Evolutionary conservation across 2,888 invertebrate species (phyloP).

Genomic region (Aporophyla lueneburgensis): DNA sequence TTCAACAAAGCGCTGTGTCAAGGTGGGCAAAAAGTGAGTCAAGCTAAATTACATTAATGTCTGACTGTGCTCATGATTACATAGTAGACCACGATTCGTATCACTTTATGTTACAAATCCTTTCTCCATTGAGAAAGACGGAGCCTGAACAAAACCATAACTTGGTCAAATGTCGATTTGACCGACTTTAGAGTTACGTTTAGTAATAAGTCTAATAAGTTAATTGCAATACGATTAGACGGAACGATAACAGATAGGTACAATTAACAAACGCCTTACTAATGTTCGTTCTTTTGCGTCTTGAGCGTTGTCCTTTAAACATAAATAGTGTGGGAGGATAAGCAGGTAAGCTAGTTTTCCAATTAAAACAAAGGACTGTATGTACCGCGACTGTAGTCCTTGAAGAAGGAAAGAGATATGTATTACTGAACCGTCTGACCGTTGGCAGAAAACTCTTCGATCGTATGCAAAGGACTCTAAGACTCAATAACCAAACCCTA

Average conservation of each 20-base stretch:
- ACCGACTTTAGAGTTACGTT: constrained; percentile 33
- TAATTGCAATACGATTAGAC: constrained; percentile 21
- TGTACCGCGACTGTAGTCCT: neutral
- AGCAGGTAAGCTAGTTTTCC: neutral
- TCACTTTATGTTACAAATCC: constrained; percentile 43
- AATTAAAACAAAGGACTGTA: constrained; percentile 4
- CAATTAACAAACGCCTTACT: neutral
- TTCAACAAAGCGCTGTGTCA: constrained; percentile 25
- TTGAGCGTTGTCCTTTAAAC: constrained; percentile 10
- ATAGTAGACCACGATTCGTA: constrained; percentile 33
- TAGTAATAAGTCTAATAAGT: constrained; percentile 26
- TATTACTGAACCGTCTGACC: neutral
- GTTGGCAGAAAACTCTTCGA: neutral
- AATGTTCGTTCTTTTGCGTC: neutral
- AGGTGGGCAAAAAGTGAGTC: constrained; percentile 23
- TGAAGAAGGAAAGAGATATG: neutral
- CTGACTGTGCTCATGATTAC: constrained; percentile 18
- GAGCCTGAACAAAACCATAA: constrained; percentile 25
- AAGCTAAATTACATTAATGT: constrained; percentile 12
- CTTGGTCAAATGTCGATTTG: constrained; percentile 37
- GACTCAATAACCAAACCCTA: too few species aligned
- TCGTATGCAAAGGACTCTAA: neutral
- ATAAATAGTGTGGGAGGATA: constrained; percentile 23
- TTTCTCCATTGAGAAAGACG: constrained; percentile 56
- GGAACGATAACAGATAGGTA: neutral